These are phyloP conservation scores for Drosophila nr. fundita DNA, from an alignment of 2,888 invertebrate species.

Conservation along the genomic window DNA sequence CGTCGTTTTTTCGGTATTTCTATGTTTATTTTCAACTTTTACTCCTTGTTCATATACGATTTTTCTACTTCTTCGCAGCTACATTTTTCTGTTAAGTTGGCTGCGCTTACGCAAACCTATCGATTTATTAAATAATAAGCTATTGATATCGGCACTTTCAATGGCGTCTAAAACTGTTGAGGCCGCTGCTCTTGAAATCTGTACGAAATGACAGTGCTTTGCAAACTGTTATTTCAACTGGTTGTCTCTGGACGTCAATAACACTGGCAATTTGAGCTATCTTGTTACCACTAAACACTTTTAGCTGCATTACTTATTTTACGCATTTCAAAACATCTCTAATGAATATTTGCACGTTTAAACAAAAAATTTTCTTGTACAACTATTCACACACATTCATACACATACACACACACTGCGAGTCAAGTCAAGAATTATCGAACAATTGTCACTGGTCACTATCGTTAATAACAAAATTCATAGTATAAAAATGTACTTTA, in stretches of 20 bases:
- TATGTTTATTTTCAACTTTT: slow-evolving; percentile 59
- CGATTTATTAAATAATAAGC: slow-evolving; percentile 43
- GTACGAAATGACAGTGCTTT: slow-evolving; percentile 15
- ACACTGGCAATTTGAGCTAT: neutral
- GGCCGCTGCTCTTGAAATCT: slow-evolving; percentile 26
- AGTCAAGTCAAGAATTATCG: slow-evolving; percentile 28
- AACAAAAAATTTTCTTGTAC: slow-evolving; percentile 26
- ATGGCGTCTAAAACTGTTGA: slow-evolving; percentile 49
- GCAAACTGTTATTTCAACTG: slow-evolving; percentile 35
- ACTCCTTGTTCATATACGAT: slow-evolving; percentile 59
- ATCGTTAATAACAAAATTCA: slow-evolving; percentile 7
- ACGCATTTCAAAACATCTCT: neutral
- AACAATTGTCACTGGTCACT: neutral
- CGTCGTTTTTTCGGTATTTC: slow-evolving; percentile 31
- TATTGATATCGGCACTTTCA: slow-evolving; percentile 35
- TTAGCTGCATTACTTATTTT: neutral
- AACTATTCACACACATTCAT: slow-evolving; percentile 23
- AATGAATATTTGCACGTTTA: neutral
- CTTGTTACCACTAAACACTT: neutral
- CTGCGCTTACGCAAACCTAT: slow-evolving; percentile 59
- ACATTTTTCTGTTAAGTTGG: slow-evolving; percentile 62
- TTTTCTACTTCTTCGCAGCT: slow-evolving; percentile 61
- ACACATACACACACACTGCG: slow-evolving; percentile 10
- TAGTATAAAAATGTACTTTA: slow-evolving; percentile 3
- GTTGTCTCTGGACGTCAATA: neutral